Evolutionary conservation across 2,113 vertebrate genomes (phyloP).

Genomic region (Plestiodon gilberti): DNA sequence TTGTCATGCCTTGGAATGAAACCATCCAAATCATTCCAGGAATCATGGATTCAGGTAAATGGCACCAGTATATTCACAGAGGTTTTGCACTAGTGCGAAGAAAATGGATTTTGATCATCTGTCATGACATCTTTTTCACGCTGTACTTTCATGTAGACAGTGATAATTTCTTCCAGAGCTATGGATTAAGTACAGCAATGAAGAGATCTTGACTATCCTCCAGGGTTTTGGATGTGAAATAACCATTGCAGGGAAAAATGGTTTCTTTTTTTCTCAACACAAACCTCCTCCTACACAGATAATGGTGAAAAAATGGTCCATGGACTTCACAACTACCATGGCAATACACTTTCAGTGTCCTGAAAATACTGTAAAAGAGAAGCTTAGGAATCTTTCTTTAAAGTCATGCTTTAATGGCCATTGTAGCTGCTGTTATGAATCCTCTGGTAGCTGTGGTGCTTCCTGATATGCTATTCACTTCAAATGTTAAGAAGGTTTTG

Average conservation of each 20-base stretch:
- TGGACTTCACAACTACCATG: background rate
- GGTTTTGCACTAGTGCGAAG: background rate
- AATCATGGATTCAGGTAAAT: conserved; percentile 4
- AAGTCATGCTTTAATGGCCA: background rate
- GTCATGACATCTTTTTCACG: background rate
- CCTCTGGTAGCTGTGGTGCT: background rate
- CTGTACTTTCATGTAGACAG: background rate
- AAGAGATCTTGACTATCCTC: background rate
- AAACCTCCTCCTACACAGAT: background rate
- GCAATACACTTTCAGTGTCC: too few species aligned
- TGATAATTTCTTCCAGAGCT: background rate
- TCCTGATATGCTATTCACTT: too few species aligned
- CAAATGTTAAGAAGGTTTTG: too few species aligned
- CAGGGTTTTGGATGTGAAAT: background rate
- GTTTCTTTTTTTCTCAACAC: background rate
- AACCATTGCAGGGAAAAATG: background rate
- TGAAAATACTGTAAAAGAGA: too few species aligned
- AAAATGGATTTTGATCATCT: background rate
- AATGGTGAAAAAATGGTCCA: background rate
- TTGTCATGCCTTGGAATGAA: background rate
- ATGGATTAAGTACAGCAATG: background rate
- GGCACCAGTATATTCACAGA: background rate
- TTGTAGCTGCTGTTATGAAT: background rate
- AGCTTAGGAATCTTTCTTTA: too few species aligned
- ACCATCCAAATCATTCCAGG: conserved; percentile 2